phyloP scores from a whole-genome alignment of 2,888 invertebrate genomes.

The Pammene fasciana region DNA sequence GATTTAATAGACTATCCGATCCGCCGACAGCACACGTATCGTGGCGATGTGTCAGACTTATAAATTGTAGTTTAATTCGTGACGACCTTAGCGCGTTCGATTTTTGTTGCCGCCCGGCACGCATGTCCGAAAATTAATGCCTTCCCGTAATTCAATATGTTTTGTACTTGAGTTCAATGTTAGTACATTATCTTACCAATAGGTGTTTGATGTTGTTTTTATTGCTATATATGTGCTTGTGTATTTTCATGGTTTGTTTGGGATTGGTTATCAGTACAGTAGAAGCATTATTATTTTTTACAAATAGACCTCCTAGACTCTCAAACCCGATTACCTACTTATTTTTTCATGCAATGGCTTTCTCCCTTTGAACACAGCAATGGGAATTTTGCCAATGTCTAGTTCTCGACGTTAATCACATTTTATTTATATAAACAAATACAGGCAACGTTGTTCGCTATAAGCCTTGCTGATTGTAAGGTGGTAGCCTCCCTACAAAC shows the following conservation, averaged over 20 bases:
- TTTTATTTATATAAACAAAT: too few species aligned
- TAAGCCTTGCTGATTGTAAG: too few species aligned
- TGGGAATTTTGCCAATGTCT: too few species aligned
- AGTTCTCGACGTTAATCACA: too few species aligned
- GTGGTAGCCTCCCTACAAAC: too few species aligned
- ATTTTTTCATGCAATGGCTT: too few species aligned
- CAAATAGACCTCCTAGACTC: too few species aligned
- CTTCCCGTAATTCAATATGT: constrained; percentile 23
- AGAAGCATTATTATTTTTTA: too few species aligned
- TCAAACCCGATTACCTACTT: too few species aligned
- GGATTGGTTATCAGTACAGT: neutral
- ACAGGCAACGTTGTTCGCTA: too few species aligned
- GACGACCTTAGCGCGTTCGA: constrained; percentile 28
- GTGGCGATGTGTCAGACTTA: constrained; percentile 19
- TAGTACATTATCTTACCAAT: neutral
- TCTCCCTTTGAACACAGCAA: too few species aligned
- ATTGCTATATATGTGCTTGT: neutral
- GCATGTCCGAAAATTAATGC: constrained; percentile 26
- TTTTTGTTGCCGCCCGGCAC: constrained; percentile 30
- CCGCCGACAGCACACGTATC: neutral
- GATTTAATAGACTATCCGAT: neutral
- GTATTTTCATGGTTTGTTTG: neutral
- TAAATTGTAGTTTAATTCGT: constrained; percentile 29
- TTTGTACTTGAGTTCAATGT: constrained; percentile 29
- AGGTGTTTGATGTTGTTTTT: neutral